Percentiles rank a stretch among this genome's conserved stretches.
phyloP scores from a whole-genome alignment of 2,888 invertebrate genomes.

The Steinernema scapterisci region DNA sequence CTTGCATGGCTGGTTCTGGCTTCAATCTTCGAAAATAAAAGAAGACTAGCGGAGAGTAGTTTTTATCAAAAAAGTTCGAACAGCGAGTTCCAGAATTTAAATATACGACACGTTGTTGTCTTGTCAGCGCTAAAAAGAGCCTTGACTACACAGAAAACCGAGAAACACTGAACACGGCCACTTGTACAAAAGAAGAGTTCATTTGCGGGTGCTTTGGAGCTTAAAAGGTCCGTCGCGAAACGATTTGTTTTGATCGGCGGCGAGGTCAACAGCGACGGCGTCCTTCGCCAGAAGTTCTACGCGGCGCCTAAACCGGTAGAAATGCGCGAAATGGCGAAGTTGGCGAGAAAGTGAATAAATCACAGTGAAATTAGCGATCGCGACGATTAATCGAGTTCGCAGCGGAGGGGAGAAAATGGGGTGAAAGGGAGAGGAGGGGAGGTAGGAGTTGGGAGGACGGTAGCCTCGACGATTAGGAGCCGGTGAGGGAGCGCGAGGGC shows the following conservation, averaged over 20 bases:
- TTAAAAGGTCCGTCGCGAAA: constrained; percentile 18
- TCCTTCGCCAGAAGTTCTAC: not conserved
- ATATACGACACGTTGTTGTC: too few relatives aligned
- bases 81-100: too few relatives aligned
- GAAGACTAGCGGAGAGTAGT: too few relatives aligned
- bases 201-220: constrained; percentile 14
- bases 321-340: constrained; percentile 1
- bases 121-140: too few relatives aligned
- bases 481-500: not conserved
- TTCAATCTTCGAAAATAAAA: too few relatives aligned
- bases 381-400: not conserved
- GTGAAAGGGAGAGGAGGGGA: not conserved
- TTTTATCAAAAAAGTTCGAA: too few relatives aligned
- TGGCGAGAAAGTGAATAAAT: constrained; percentile 9
- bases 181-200: not conserved
- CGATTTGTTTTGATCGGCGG: constrained; percentile 28
- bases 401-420: not conserved
- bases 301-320: constrained; percentile 16
- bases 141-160: too few relatives aligned
- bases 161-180: not conserved
- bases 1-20: too few relatives aligned
- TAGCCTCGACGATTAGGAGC: not conserved
- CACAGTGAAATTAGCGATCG: constrained; percentile 7
- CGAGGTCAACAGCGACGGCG: constrained; percentile 21
- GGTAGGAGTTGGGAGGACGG: not conserved